Evolutionary conservation across 2,113 vertebrate genomes (phyloP).

Genomic region (Plectropomus leopardus): DNA sequence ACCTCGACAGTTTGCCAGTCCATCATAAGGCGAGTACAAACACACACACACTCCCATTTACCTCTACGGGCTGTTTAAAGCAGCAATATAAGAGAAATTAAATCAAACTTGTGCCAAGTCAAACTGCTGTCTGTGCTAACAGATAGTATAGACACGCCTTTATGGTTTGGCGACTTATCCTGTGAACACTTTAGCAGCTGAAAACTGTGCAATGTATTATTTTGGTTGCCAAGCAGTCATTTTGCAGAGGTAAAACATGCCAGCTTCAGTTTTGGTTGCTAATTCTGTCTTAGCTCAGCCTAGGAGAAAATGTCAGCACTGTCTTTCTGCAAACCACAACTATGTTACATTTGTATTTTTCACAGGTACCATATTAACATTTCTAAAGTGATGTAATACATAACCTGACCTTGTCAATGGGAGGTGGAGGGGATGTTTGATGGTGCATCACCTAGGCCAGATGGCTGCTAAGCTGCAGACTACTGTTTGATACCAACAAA

Average conservation of each 20-base stretch:
- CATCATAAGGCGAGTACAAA: not conserved
- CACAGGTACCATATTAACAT: too few relatives aligned
- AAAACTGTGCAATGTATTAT: not conserved
- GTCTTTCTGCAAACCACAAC: too few relatives aligned
- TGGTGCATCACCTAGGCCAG: too few relatives aligned
- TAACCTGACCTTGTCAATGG: too few relatives aligned
- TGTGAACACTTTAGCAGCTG: not conserved
- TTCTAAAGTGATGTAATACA: too few relatives aligned
- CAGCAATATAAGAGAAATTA: not conserved
- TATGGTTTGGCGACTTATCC: too few relatives aligned
- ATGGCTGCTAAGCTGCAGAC: too few relatives aligned
- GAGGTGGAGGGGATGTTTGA: not conserved
- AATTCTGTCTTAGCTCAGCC: not conserved
- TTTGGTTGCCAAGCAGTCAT: not conserved
- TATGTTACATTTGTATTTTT: too few relatives aligned
- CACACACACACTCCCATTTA: not conserved
- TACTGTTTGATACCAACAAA: too few relatives aligned
- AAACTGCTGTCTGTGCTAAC: not conserved
- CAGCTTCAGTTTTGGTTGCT: not conserved
- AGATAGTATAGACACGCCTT: not conserved
- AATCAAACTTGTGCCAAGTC: not conserved
- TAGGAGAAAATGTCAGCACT: not conserved
- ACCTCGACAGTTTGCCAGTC: not conserved
- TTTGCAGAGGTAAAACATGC: not conserved
- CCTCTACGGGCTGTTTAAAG: slow-evolving; percentile 5